These are phyloP conservation scores for Callitettix versicolor DNA, from an alignment of 1,140 invertebrate genomes.

Conservation along the genomic window DNA sequence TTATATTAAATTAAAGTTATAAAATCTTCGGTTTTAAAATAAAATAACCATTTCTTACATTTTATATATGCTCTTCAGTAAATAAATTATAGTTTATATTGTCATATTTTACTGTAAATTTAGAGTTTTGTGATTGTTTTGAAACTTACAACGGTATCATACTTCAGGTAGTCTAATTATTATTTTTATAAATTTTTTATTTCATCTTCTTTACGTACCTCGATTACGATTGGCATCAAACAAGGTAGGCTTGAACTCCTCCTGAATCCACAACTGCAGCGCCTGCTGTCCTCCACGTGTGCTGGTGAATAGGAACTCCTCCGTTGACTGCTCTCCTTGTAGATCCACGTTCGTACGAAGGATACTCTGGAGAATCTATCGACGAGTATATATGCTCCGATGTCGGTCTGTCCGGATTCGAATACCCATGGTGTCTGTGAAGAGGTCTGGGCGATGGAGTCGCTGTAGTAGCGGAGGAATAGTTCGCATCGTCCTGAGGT, in stretches of 20 bases:
- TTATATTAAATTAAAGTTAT: too few species aligned
- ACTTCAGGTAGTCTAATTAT: too few species aligned
- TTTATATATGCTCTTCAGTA: too few species aligned
- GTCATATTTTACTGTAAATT: too few species aligned
- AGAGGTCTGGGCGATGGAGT: slow-evolving; percentile 49
- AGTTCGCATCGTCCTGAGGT: slow-evolving; percentile 45
- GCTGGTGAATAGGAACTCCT: slow-evolving; percentile 11
- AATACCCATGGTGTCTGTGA: slow-evolving; percentile 40
- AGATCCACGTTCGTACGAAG: slow-evolving; percentile 29
- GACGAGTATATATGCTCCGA: slow-evolving; percentile 81
- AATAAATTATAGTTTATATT: too few species aligned
- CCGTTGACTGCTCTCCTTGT: slow-evolving; percentile 12
- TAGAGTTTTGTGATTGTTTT: too few species aligned
- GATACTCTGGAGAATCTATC: slow-evolving; percentile 76
- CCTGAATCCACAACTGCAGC: slow-evolving; percentile 18
- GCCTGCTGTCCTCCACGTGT: slow-evolving; percentile 18
- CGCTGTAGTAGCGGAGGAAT: slow-evolving; percentile 49
- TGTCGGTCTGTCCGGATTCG: slow-evolving; percentile 47
- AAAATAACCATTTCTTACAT: too few species aligned
- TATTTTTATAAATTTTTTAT: too few species aligned
- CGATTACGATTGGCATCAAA: slow-evolving; percentile 20
- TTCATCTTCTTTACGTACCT: too few species aligned
- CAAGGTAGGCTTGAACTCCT: slow-evolving; percentile 24
- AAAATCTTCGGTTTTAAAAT: too few species aligned
- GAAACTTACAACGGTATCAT: too few species aligned